Evolutionary conservation across 2,888 invertebrate genomes (phyloP), one percentile per base, ranked within the genome.

Genomic region (Ochlodes sylvanus): DNA sequence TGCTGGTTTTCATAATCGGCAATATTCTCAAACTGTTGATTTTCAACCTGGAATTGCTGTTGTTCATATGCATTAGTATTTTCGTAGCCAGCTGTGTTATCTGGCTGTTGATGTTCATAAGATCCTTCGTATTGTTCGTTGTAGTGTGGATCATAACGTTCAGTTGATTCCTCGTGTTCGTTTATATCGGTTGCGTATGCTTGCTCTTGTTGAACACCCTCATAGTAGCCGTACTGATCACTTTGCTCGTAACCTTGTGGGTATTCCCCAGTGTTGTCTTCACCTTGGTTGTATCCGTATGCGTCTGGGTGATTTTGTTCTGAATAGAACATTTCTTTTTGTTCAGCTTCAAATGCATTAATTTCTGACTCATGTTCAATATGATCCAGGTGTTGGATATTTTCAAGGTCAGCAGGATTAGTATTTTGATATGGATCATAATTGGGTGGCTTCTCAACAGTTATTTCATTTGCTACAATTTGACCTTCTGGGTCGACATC

Each of bases 91-190:
- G 42, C 55, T 7, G 19, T 62, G 34, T 69, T 52, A 42, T 64
- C 66, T 17, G 57, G 21, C 21, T 69, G 69, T 41, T 71, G 63
- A 57, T 71, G 58, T 50, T 72, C 66, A 60, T 72, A 70, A 17
- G 63, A 67, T 10, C 50, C 67, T 62, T 66, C 69, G 72, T 90
- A 89, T 73, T 91, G 89, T 69, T 89, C 82, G 70, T 84, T 83
- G 65, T 90, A 90, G 72, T 73, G 81, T 69, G 81, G 88, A 72
- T 91, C 90, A 69, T 89, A 89, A 7, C 73, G 80, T 69, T 84
- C 79, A n/a, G 78, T 76, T 14, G 84, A 72, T 72, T 86, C 89
- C 70, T 84, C 86, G 56, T 87, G 81, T 70, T 87, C 86, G 72
- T 84, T 84, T 60, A 84, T 73, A 72, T 86, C 85, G 12, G 63